These are phyloP conservation scores for Dicrostonyx torquatus DNA, from an alignment of 2,797 vertebrate species.

Conservation along the genomic window DNA sequence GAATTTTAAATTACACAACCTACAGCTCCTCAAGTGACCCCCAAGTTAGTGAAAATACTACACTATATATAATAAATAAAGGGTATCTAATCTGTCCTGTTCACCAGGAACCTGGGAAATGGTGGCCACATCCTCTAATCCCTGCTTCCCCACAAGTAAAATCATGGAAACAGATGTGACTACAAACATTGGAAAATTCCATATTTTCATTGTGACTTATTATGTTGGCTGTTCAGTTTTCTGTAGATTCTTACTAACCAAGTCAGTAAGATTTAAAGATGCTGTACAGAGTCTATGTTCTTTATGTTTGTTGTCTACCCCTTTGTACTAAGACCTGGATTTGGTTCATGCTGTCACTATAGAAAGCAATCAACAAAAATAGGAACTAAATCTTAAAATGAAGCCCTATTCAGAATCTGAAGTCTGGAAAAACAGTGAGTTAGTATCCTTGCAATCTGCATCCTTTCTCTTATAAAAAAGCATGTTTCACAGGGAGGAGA, in stretches of 20 bases:
- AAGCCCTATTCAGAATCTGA: background rate
- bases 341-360: background rate
- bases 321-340: background rate
- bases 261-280: background rate
- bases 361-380: background rate
- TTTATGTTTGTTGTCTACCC: background rate
- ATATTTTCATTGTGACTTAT: background rate
- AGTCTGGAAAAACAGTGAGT: background rate
- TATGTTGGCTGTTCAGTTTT: background rate
- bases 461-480: background rate
- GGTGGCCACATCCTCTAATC: background rate
- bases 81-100: background rate
- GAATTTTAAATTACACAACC: background rate
- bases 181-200: background rate
- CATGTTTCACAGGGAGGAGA: background rate
- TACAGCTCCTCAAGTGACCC: background rate
- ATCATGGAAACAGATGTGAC: fast-evolving
- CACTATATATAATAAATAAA: no score
- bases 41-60: background rate
- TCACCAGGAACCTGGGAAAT: background rate
- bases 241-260: background rate
- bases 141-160: fast-evolving
- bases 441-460: background rate
- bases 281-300: background rate
- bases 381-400: background rate